phyloP scores from a whole-genome alignment of 2,797 vertebrate genomes.

The Balearica regulorum region DNA sequence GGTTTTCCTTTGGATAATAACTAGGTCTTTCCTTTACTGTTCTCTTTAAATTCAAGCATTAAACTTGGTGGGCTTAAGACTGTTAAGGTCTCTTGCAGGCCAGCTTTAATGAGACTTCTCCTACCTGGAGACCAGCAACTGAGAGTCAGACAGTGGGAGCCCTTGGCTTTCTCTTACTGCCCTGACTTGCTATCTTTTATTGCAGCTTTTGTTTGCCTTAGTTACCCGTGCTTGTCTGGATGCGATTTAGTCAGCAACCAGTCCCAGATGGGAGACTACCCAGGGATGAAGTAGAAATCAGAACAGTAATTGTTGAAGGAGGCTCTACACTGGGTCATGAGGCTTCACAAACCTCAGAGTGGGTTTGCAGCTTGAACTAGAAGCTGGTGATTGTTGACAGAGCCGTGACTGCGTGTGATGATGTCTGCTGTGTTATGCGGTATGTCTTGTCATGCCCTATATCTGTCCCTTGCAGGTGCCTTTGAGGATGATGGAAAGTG shows the following conservation, averaged over 20 bases:
- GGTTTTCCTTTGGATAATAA: background rate
- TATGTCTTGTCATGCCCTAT: background rate
- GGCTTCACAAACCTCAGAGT: background rate
- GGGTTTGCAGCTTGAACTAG: background rate
- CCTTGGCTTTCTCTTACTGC: background rate
- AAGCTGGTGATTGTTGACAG: background rate
- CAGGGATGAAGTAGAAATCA: background rate
- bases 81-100: background rate
- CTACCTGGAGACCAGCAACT: background rate
- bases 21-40: background rate
- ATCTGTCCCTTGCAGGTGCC: slow-evolving; percentile 83
- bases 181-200: background rate
- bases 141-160: background rate
- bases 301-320: background rate
- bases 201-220: background rate
- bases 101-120: background rate
- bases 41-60: background rate
- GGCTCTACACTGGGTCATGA: background rate
- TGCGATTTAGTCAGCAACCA: background rate
- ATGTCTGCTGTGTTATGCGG: background rate
- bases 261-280: background rate
- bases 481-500: slow-evolving; percentile 94
- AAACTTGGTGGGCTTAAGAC: background rate
- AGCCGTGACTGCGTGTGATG: background rate
- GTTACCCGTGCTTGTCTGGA: background rate